A percentile compares a stretch with the other conserved stretches of the same genome.
Conservation (phyloP, 2,888 invertebrate species). For the Apamea sordens region DNA sequence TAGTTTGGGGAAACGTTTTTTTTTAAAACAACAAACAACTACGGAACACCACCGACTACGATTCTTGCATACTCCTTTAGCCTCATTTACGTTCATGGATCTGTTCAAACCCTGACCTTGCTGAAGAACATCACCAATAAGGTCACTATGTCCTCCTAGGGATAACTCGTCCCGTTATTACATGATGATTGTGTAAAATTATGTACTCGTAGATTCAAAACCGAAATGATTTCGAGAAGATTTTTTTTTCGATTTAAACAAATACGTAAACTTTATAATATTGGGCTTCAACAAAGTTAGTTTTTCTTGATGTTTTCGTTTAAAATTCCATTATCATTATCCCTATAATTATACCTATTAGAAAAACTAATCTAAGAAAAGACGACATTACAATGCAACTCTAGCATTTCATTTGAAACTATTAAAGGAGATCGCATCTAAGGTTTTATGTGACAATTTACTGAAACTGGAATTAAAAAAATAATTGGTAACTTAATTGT, state of each 20-base stretch:
- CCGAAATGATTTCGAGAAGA: not conserved
- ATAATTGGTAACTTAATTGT: not conserved
- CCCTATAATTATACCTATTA: not conserved
- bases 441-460: not conserved
- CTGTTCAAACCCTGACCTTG: no score
- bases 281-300: not conserved
- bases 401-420: not conserved
- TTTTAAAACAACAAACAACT: no score
- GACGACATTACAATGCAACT: not conserved
- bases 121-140: not conserved
- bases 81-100: not conserved
- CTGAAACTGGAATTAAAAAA: not conserved
- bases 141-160: not conserved
- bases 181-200: not conserved
- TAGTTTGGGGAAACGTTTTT: no score
- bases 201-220: not conserved
- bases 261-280: not conserved
- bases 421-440: not conserved
- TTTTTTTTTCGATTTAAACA: not conserved
- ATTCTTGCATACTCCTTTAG: no score
- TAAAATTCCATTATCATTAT: slow-evolving; percentile 9
- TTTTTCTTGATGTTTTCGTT: not conserved
- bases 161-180: not conserved
- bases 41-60: no score
- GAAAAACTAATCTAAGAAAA: not conserved